Conservation (phyloP, 2,888 invertebrate species). For the Beris chalybata region DNA sequence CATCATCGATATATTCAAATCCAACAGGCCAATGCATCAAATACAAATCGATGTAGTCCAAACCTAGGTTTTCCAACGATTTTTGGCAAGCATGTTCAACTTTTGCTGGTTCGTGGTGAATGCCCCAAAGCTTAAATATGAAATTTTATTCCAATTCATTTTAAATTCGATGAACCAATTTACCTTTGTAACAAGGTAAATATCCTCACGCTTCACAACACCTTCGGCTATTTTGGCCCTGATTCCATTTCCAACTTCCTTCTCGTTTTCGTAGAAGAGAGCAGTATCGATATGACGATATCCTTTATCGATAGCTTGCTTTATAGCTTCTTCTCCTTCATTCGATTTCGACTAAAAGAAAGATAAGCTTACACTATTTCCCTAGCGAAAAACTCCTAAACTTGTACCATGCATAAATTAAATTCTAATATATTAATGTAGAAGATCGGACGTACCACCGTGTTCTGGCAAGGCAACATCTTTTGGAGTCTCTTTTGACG, state of each 20-base stretch:
- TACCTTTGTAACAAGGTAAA: no score
- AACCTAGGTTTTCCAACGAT: constrained; percentile 65
- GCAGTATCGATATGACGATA: constrained; percentile 46
- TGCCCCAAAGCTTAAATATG: constrained; percentile 47
- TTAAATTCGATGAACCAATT: constrained; percentile 60
- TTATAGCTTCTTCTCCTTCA: constrained; percentile 61
- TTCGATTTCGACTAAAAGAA: constrained; percentile 62
- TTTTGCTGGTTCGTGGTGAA: constrained; percentile 57
- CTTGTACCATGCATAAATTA: no score
- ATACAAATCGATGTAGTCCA: constrained; percentile 78
- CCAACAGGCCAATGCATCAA: constrained; percentile 83
- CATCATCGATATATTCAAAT: constrained; percentile 52
- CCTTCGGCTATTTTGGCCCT: no score
- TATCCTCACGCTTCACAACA: no score
- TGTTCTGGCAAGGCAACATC: no score
- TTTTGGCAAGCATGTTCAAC: constrained; percentile 58
- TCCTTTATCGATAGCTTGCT: constrained; percentile 59
- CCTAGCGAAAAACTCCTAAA: no score
- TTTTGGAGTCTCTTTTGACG: no score
- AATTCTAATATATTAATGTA: no score
- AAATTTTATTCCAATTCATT: constrained; percentile 53
- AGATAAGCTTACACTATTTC: not conserved
- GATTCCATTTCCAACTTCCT: no score
- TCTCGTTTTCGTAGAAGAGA: constrained; percentile 46
- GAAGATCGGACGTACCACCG: no score